Evolutionary conservation across 2,113 vertebrate genomes (phyloP), one percentile per base, ranked within the genome.

Genomic region (Cepphus grylle): DNA sequence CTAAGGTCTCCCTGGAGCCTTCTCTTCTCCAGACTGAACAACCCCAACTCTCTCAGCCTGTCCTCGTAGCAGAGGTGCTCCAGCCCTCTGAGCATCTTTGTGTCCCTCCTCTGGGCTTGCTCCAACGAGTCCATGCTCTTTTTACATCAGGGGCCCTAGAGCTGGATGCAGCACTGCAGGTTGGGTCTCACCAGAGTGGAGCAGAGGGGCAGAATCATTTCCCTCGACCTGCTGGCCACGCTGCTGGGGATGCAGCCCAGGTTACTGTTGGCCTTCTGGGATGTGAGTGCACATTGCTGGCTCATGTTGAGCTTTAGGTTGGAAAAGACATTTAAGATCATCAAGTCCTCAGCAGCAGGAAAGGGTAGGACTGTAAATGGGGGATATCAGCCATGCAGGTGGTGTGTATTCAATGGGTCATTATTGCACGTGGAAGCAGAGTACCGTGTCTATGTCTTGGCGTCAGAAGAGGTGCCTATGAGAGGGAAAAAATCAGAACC

Each of bases 331-430:
- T 43, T 65, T 27, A 40, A 63, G 36, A 40, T 21, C 29, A 32
- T 65, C 27, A 20, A 21, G 40, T 65, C 38, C 18, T 65, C 19
- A 27, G 29, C 15, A 30, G 15, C 22, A 90, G 50, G 65, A 77
- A 20, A 15, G 9, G 49, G 11, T 32, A 47, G 58, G 43, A 43
- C 63, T 52, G 36, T 58, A 30, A 7, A 7, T 9, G 21, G 9
- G 9, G 22, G 7, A 7, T 11, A 14, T 65, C 58, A 59, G 25
- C 30, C 4, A 6, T 38, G 21, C 29, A 65, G 56, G 15, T 3
- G 4, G 18, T 27, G 22, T 29, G 21, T 9, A 5, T 32, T 5
- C 1, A 1, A 12, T 43, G 40, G 53, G 23, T 61, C 2, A 2
- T 42, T 63, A 1, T n/a, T 40, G 25, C 22, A 6, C 7, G 6